Base-by-base conservation (phyloP, 2,888 invertebrate genomes). In the Platypus cylindrus region DNA sequence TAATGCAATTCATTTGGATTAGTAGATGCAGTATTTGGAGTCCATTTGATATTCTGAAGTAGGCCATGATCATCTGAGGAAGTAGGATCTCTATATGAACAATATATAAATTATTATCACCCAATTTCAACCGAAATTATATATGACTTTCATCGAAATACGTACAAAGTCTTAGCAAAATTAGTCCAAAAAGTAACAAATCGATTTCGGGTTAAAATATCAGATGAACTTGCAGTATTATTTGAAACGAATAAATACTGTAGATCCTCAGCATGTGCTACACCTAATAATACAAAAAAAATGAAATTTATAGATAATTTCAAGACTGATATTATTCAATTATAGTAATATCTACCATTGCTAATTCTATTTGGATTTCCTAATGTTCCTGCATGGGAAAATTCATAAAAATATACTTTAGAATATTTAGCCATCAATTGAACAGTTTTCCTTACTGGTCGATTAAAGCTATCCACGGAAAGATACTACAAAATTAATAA, bases 401-500 rank as follows among this genome's bases (percentile, higher is more conserved):
- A 50, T 18, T 36, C 30, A 30, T 50, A 51, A 26, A 41, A 43
- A 37, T 49, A 51, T 1, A 45, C 44, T 13, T 38, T 34, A 4
- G 41, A 40, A 20, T 41, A 30, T 36, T 66, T 62, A 46, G 67
- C 64, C n/a, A 63, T 53, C 1, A 62, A 50, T 41, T 67, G 65
- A 37, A 65, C 60, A 17, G 46, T 39, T 25, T 57, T 45, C 14
- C 44, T 32, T 14, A 47, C 56, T 1, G 63, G 54, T 46, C 68
- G 67, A 38, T 65, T 59, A 25, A 49, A 44, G 15, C 56, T 37
- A 1, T 62, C 45, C 43, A 70, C 68, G 9, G 54, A 55, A 1
- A 63, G 42, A 41, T 65, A 70, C 17, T 62, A 55, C 8, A 68
- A 49, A 36, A 12, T 36, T n/a, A n/a, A n/a, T n/a, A n/a, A n/a